Percentiles rank a stretch among this genome's conserved stretches.
phyloP scores from a whole-genome alignment of 2,113 vertebrate genomes.

The Guaruba guarouba region DNA sequence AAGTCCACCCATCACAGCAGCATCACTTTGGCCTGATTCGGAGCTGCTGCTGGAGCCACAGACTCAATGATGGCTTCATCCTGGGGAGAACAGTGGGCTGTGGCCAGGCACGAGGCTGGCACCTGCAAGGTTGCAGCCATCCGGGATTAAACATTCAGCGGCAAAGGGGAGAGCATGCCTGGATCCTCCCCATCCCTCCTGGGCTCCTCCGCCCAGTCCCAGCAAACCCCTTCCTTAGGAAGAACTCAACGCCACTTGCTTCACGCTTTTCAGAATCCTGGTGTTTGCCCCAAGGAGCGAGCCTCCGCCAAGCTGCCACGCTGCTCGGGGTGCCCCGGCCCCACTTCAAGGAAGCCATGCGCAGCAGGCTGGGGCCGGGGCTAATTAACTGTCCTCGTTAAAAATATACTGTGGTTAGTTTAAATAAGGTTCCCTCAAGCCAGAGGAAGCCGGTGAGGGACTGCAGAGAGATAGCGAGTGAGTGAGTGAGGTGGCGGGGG shows the following conservation, averaged over 20 bases:
- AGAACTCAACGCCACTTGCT: neutral
- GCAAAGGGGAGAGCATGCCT: rapidly evolving
- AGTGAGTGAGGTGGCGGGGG: neutral
- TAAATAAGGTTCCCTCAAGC: neutral
- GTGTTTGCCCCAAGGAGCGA: neutral
- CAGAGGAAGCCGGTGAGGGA: slow-evolving; percentile 19
- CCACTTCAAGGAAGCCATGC: neutral
- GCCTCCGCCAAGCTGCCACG: rapidly evolving
- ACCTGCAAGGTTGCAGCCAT: neutral
- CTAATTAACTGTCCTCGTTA: slow-evolving; percentile 52
- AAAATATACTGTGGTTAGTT: slow-evolving; percentile 41
- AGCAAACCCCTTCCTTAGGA: neutral
- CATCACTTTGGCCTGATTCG: neutral
- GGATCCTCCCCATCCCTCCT: neutral
- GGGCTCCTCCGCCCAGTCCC: rapidly evolving
- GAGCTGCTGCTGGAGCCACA: neutral
- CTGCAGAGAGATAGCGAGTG: neutral
- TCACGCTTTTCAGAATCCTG: neutral
- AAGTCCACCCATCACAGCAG: neutral
- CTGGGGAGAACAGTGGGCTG: neutral
- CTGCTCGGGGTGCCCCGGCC: neutral
- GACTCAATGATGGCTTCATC: neutral
- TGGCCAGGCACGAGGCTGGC: neutral
- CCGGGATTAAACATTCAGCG: rapidly evolving
- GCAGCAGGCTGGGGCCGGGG: neutral